Percentiles rank a stretch among this genome's conserved stretches.
These are phyloP conservation scores for Phainopepla nitens DNA, from an alignment of 2,113 vertebrate genomes.

Conservation along the genomic window DNA sequence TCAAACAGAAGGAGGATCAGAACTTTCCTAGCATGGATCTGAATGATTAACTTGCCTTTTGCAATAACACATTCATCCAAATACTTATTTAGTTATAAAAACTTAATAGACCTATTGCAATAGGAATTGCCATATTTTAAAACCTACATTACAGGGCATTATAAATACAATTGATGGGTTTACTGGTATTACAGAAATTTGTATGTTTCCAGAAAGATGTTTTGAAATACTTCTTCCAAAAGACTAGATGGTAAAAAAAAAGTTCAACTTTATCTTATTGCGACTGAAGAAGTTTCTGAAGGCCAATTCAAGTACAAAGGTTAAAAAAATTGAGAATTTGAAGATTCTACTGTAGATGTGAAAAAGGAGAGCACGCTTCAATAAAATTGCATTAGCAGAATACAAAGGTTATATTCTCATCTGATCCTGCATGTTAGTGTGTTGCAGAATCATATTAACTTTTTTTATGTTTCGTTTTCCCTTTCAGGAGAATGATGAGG, in stretches of 20 bases:
- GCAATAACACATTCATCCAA: not conserved
- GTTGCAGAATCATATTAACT: not conserved
- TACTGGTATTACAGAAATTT: not conserved
- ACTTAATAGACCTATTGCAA: not conserved
- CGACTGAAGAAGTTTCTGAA: not conserved
- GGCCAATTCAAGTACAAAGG: not conserved
- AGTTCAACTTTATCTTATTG: not conserved
- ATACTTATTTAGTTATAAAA: not conserved
- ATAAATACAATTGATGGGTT: not conserved
- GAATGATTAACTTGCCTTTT: not conserved
- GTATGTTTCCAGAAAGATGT: not conserved
- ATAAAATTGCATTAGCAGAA: not conserved
- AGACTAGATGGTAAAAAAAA: not conserved
- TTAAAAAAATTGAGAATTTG: not conserved
- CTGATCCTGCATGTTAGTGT: not conserved
- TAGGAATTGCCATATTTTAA: not conserved
- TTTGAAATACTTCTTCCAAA: not conserved
- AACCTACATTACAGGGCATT: not conserved
- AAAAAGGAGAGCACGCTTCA: not conserved
- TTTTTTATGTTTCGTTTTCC: not conserved
- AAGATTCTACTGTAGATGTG: not conserved
- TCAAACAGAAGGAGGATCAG: not conserved
- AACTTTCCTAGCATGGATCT: not conserved
- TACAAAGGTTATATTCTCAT: not conserved
- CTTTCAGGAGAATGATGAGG: conserved; percentile 3